Conservation (phyloP, 2,113 vertebrate genomes). For the Psilopsiagon aymara region DNA sequence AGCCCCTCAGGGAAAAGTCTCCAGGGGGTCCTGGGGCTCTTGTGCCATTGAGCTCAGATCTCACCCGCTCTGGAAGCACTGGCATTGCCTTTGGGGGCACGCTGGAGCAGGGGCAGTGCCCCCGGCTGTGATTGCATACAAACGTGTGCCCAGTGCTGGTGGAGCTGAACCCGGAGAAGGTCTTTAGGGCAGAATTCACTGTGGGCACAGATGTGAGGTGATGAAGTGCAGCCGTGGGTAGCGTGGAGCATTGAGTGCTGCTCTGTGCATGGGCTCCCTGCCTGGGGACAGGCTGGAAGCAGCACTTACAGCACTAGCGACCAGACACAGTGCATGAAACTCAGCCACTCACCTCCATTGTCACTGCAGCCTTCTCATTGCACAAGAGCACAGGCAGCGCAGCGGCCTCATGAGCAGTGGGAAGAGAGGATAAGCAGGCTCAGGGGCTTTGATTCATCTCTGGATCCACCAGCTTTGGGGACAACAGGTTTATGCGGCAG, state of each 20-base stretch:
- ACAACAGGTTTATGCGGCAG: neutral
- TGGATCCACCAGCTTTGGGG: neutral
- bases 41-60: neutral
- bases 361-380: neutral
- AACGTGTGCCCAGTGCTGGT: rapidly evolving
- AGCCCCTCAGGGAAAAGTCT: neutral
- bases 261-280: neutral
- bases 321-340: neutral
- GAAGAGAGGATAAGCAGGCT: neutral
- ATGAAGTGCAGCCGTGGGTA: rapidly evolving
- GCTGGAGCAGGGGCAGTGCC: neutral
- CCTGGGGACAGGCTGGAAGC: neutral
- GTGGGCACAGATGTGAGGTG: neutral
- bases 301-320: neutral
- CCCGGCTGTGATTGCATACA: rapidly evolving
- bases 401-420: rapidly evolving
- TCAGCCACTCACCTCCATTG: neutral
- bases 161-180: neutral
- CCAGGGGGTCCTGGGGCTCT: neutral
- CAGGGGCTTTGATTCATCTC: neutral
- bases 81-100: neutral
- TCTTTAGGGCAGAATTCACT: neutral
- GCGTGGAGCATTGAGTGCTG: neutral
- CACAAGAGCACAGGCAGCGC: neutral
- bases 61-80: rapidly evolving